These are phyloP conservation scores for Sylvilagus bachmani DNA, from an alignment of 2,113 vertebrate genomes.

Conservation along the genomic window DNA sequence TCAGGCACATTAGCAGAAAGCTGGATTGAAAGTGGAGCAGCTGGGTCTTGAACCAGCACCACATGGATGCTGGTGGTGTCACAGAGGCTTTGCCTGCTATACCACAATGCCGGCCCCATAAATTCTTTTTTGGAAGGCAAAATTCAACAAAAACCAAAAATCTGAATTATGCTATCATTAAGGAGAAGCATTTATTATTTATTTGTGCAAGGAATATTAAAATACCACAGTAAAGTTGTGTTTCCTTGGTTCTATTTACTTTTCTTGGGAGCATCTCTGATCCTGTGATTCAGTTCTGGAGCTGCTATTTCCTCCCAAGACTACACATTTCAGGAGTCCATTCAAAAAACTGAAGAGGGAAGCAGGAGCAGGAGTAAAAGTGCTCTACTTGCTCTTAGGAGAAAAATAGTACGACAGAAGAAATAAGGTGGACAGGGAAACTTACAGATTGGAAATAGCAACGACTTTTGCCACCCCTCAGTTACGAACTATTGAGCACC, in stretches of 20 bases:
- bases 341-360: not conserved
- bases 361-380: not conserved
- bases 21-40: no score
- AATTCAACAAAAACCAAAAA: conserved; percentile 39
- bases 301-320: not conserved
- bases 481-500: not conserved
- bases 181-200: conserved; percentile 13
- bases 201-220: not conserved
- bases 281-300: not conserved
- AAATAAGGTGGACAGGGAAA: not conserved
- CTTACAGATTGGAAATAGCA: not conserved
- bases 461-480: not conserved
- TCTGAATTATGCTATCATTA: conserved; percentile 18
- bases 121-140: not conserved
- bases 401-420: not conserved
- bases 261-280: conserved; percentile 1
- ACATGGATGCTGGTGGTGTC: no score
- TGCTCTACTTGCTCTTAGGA: conserved; percentile 28
- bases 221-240: not conserved
- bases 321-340: not conserved
- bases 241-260: not conserved
- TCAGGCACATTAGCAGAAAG: no score
- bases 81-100: no score
- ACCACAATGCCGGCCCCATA: no score
- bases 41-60: no score